Percentiles rank a stretch among this genome's conserved stretches.
Evolutionary conservation across 2,797 vertebrate species (phyloP).

Genomic region (Parauchenoglanis punctatus): DNA sequence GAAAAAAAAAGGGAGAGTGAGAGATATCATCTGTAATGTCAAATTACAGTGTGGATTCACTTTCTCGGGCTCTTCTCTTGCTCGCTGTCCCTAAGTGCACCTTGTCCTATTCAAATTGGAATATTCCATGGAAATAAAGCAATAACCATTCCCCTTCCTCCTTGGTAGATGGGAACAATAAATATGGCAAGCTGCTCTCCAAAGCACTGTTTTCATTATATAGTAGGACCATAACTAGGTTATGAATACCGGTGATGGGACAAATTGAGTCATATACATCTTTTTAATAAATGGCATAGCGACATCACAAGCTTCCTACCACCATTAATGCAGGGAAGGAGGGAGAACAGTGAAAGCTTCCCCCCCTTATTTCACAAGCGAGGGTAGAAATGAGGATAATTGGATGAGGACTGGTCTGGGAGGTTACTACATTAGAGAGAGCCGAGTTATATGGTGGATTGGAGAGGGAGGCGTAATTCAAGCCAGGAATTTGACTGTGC

Average conservation of each 20-base stretch:
- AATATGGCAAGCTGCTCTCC: constrained; percentile 56
- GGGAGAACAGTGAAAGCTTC: constrained; percentile 29
- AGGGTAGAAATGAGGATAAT: constrained; percentile 54
- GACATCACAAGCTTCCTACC: constrained; percentile 57
- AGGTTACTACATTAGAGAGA: constrained; percentile 48
- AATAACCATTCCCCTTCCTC: constrained; percentile 55
- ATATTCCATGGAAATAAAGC: constrained; percentile 60
- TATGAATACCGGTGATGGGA: constrained; percentile 65
- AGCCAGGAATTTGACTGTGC: constrained; percentile 1
- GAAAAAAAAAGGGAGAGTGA: constrained; percentile 19
- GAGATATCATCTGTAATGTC: constrained; percentile 63
- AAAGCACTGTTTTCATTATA: constrained; percentile 56
- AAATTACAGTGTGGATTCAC: constrained; percentile 48
- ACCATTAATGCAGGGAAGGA: constrained; percentile 54
- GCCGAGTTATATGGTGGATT: neutral
- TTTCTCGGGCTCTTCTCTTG: constrained; percentile 18
- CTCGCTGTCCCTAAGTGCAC: constrained; percentile 30
- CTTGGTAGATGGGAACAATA: constrained; percentile 59
- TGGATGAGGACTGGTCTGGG: constrained; percentile 56
- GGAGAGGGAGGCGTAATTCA: constrained; percentile 7
- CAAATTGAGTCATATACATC: constrained; percentile 66
- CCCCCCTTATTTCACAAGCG: constrained; percentile 19
- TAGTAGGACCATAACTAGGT: constrained; percentile 60
- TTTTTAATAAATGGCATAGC: constrained; percentile 63
- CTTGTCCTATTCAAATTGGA: constrained; percentile 57